Evolutionary conservation across 2,113 vertebrate species (phyloP).

Genomic region (Osmerus mordax): DNA sequence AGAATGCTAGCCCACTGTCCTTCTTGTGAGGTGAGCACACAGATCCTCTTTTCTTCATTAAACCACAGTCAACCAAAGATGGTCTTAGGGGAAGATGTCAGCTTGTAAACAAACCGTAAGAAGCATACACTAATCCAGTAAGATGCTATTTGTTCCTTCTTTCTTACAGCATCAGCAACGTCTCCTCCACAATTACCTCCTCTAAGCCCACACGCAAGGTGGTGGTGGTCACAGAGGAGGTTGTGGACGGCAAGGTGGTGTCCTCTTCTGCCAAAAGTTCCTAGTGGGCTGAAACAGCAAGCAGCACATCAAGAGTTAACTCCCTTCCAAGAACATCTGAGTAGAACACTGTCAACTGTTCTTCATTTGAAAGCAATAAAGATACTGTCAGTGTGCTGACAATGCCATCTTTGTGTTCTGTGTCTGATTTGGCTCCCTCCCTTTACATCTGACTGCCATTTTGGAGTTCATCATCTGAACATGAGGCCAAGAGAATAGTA

Average conservation of each 20-base stretch:
- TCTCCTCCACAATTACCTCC: background rate
- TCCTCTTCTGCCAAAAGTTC: slow-evolving; percentile 25
- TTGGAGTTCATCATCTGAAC: background rate
- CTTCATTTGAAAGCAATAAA: slow-evolving; percentile 52
- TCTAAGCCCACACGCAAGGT: slow-evolving; percentile 23
- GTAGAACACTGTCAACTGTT: slow-evolving; percentile 14
- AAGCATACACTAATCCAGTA: too few species aligned
- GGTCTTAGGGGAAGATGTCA: too few species aligned
- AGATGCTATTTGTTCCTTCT: background rate
- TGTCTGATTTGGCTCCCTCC: background rate
- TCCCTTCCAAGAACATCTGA: background rate
- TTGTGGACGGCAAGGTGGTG: slow-evolving; percentile 57
- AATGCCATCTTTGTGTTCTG: background rate
- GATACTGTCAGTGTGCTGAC: slow-evolving; percentile 23
- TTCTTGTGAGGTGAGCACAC: too few species aligned
- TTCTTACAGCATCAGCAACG: background rate
- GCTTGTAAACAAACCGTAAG: too few species aligned
- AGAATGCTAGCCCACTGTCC: too few species aligned
- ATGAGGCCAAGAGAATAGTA: background rate
- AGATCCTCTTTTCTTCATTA: too few species aligned
- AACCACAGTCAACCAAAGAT: too few species aligned
- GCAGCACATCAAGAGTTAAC: background rate
- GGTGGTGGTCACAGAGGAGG: slow-evolving; percentile 60
- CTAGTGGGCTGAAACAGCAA: slow-evolving; percentile 9
- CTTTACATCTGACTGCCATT: background rate